Percentiles rank a stretch among this genome's conserved stretches.
Evolutionary conservation across 2,797 vertebrate genomes (phyloP).

Genomic region (Percopsis omiscomaycus): DNA sequence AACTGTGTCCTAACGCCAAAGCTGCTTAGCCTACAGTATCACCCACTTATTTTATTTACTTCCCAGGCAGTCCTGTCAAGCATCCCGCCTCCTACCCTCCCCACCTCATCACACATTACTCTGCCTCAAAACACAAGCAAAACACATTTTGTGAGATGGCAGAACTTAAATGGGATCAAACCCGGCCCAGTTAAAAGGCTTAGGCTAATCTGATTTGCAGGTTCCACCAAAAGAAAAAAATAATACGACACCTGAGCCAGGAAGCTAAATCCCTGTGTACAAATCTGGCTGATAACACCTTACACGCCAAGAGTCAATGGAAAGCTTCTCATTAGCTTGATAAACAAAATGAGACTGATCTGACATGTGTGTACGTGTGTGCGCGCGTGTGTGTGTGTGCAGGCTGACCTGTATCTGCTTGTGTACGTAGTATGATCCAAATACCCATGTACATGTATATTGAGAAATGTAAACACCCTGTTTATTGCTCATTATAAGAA

Average conservation of each 20-base stretch:
- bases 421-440: too few species aligned
- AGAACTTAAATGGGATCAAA: constrained; percentile 76
- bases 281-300: constrained; percentile 48
- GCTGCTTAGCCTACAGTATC: constrained; percentile 57
- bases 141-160: constrained; percentile 61
- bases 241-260: constrained; percentile 50
- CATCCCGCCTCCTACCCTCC: constrained; percentile 13
- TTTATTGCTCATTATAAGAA: too few species aligned
- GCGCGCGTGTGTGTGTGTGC: constrained; percentile 26
- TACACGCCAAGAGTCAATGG: constrained; percentile 53
- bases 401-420: too few species aligned
- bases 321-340: constrained; percentile 59
- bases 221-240: constrained; percentile 55
- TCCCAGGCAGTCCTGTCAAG: constrained; percentile 28
- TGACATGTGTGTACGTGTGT: constrained; percentile 48
- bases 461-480: not conserved
- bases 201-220: constrained; percentile 76
- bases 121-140: constrained; percentile 68
- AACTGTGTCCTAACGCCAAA: constrained; percentile 57
- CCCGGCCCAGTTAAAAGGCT: constrained; percentile 71
- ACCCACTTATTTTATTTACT: constrained; percentile 53
- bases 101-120: constrained; percentile 16
- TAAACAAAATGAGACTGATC: constrained; percentile 49
- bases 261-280: constrained; percentile 49
- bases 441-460: not conserved